Conservation (phyloP, 1,140 invertebrate species). For the Caerostris extrusa region DNA sequence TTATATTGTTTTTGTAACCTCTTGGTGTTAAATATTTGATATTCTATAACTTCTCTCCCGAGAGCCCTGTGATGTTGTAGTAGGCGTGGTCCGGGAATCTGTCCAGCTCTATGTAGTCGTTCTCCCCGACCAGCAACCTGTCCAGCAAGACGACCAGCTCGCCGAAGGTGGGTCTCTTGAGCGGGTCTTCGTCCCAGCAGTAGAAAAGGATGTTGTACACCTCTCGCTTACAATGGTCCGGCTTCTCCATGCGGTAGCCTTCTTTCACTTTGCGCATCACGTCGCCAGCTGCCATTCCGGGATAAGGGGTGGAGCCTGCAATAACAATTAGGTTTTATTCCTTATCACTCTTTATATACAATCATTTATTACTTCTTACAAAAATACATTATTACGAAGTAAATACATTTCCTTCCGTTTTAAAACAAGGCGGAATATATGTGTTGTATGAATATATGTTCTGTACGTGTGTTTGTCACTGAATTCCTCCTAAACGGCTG, state of each 20-base stretch:
- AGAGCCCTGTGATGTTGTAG: conserved; percentile 89
- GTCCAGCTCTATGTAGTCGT: conserved; percentile 95
- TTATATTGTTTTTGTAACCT: background rate
- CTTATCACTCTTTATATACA: no score
- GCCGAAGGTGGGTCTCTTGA: conserved; percentile 97
- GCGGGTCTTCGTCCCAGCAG: conserved; percentile 99
- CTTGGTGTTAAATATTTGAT: background rate
- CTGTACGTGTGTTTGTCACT: no score
- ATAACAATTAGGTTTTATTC: background rate
- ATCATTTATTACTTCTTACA: background rate
- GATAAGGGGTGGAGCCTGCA: conserved; percentile 95
- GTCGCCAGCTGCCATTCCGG: conserved; percentile 99
- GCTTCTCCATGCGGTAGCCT: conserved; percentile 98
- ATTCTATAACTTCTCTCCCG: conserved; percentile 86
- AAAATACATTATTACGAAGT: background rate
- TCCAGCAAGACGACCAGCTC: conserved; percentile 91
- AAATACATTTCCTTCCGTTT: background rate
- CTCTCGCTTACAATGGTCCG: conserved; percentile 93
- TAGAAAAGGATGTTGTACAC: conserved; percentile 99
- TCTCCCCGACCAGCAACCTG: conserved; percentile 90
- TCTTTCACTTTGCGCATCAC: conserved; percentile 99
- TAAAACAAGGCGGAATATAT: background rate
- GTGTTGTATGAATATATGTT: no score
- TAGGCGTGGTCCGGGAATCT: conserved; percentile 95
- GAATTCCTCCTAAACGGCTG: no score